A percentile compares a stretch with the other conserved stretches of the same genome.
Evolutionary conservation across 2,888 invertebrate species (phyloP).

Genomic region (Mesorhabditis spiculigera): DNA sequence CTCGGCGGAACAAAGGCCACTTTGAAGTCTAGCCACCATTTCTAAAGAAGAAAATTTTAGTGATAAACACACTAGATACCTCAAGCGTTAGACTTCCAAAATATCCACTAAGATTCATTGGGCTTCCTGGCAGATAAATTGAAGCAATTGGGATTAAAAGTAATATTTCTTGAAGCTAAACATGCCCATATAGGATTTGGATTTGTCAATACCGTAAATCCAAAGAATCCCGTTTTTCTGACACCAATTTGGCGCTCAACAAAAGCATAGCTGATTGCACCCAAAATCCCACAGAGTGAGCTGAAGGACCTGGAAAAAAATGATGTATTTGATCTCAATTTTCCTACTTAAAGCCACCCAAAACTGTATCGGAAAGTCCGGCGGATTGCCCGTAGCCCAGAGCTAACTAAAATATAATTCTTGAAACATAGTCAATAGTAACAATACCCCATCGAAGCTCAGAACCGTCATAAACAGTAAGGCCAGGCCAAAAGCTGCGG

Average conservation of each 20-base stretch:
- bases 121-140: slow-evolving; percentile 47
- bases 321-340: background rate
- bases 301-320: slow-evolving; percentile 26
- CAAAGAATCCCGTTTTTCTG: slow-evolving; percentile 45
- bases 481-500: slow-evolving; percentile 49
- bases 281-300: slow-evolving; percentile 34
- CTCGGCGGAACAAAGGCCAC: slow-evolving; percentile 14
- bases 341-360: slow-evolving; percentile 34
- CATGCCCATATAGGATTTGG: background rate
- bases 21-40: no score
- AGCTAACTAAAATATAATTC: slow-evolving; percentile 30
- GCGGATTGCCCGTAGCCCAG: slow-evolving; percentile 44
- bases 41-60: slow-evolving; percentile 1
- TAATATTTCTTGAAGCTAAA: slow-evolving; percentile 41
- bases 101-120: slow-evolving; percentile 40
- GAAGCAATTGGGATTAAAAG: slow-evolving; percentile 42
- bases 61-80: background rate
- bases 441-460: slow-evolving; percentile 47
- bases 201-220: slow-evolving; percentile 29
- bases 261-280: slow-evolving; percentile 45
- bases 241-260: slow-evolving; percentile 43
- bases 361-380: slow-evolving; percentile 42
- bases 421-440: background rate
- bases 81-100: slow-evolving; percentile 12
- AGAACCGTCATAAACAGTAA: slow-evolving; percentile 53